These are phyloP conservation scores for Anagyrus pseudococci DNA, from an alignment of 2,888 invertebrate genomes.

Conservation along the genomic window DNA sequence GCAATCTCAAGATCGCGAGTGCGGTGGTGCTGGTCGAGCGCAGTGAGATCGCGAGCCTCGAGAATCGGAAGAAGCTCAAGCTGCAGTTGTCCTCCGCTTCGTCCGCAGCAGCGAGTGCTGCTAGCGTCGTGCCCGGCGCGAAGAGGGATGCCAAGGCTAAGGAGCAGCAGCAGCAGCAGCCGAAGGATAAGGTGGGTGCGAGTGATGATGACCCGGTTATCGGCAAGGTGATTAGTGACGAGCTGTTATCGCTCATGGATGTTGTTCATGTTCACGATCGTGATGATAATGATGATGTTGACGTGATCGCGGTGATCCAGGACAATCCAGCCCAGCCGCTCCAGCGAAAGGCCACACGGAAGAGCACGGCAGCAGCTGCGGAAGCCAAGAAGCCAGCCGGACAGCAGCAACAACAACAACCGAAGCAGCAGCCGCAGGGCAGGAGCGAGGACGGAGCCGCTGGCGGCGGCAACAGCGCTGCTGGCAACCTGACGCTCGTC, in stretches of 20 bases:
- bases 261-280: neutral
- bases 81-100: conserved; percentile 12
- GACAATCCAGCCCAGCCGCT: neutral
- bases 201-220: conserved; percentile 11
- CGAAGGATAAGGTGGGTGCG: conserved; percentile 32
- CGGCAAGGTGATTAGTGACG: conserved; percentile 6
- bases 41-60: conserved; percentile 28
- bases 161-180: conserved; percentile 4
- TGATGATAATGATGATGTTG: neutral
- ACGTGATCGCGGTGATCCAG: neutral
- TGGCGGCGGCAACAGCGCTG: conserved; percentile 22
- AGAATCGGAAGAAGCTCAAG: conserved; percentile 28
- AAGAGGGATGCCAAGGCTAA: conserved; percentile 26
- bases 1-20: conserved; percentile 35
- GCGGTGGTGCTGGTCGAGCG: conserved; percentile 37
- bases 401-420: conserved; percentile 13
- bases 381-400: neutral
- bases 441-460: neutral
- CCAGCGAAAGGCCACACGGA: neutral
- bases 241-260: conserved; percentile 6
- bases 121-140: conserved; percentile 5
- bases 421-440: neutral
- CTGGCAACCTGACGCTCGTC: conserved; percentile 48
- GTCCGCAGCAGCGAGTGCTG: no score
- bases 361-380: neutral